A percentile compares a stretch with the other conserved stretches of the same genome.
Evolutionary conservation across 2,113 vertebrate genomes (phyloP).

Genomic region (Leptobrachium leishanense): DNA sequence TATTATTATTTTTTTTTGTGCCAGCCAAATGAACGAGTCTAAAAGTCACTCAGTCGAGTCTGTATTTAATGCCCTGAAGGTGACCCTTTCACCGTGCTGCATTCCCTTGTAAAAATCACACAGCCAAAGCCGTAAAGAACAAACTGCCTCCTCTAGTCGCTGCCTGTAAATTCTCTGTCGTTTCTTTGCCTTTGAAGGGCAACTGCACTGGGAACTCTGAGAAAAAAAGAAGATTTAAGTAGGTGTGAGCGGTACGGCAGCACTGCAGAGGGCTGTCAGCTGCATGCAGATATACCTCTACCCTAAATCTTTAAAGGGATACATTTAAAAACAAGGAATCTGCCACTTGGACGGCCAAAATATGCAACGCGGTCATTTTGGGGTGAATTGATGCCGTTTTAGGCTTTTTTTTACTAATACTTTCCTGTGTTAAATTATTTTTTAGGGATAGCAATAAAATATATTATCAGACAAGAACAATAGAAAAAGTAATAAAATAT

Average conservation of each 20-base stretch:
- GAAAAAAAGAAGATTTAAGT: conserved; percentile 2
- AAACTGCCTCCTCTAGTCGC: neutral
- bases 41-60: neutral
- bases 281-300: neutral
- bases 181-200: neutral
- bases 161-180: neutral
- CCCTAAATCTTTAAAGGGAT: neutral
- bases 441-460: too few relatives aligned
- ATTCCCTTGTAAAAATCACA: neutral
- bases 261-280: conserved; percentile 1
- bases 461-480: too few relatives aligned
- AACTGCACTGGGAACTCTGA: neutral
- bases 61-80: neutral
- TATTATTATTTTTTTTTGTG: neutral
- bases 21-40: neutral
- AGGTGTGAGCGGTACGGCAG: neutral
- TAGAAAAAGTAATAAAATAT: too few relatives aligned
- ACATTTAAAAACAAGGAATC: neutral
- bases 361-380: too few relatives aligned
- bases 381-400: too few relatives aligned
- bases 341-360: too few relatives aligned
- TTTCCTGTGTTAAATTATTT: too few relatives aligned
- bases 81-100: neutral
- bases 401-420: too few relatives aligned
- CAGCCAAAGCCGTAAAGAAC: neutral